Conservation (phyloP, 2,113 vertebrate species). For the Falco punctatus region DNA sequence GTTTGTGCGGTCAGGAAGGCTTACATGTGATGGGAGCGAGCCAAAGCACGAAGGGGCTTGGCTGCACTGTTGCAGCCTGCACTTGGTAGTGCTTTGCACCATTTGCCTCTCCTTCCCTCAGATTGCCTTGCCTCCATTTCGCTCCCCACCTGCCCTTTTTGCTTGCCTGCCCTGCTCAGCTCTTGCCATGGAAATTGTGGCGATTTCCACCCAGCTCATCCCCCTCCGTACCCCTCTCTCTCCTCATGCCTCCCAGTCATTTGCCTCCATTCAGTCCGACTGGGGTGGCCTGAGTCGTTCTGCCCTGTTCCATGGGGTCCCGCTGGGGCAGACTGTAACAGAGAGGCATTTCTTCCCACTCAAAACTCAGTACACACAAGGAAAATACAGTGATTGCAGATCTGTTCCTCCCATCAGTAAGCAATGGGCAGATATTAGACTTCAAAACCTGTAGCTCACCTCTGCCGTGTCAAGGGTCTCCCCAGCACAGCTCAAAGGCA, state of each 20-base stretch:
- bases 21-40: not conserved
- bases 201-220: not conserved
- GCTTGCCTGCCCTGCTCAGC: rapidly evolving
- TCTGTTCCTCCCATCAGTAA: not conserved
- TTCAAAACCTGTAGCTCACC: not conserved
- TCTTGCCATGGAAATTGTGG: not conserved
- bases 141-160: not conserved
- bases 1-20: not conserved
- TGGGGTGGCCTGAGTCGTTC: not conserved
- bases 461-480: not conserved
- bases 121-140: rapidly evolving
- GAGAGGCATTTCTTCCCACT: not conserved
- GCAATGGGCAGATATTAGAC: too few species aligned
- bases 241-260: not conserved
- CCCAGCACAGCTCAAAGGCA: not conserved
- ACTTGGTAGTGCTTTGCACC: not conserved
- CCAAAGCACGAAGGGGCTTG: not conserved
- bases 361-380: not conserved
- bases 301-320: not conserved
- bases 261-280: not conserved
- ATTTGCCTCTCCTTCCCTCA: not conserved
- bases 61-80: not conserved
- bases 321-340: not conserved
- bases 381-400: not conserved
- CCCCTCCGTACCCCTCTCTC: not conserved